These are phyloP conservation scores for Lagodon rhomboides DNA, from an alignment of 2,797 vertebrate genomes.

Conservation along the genomic window DNA sequence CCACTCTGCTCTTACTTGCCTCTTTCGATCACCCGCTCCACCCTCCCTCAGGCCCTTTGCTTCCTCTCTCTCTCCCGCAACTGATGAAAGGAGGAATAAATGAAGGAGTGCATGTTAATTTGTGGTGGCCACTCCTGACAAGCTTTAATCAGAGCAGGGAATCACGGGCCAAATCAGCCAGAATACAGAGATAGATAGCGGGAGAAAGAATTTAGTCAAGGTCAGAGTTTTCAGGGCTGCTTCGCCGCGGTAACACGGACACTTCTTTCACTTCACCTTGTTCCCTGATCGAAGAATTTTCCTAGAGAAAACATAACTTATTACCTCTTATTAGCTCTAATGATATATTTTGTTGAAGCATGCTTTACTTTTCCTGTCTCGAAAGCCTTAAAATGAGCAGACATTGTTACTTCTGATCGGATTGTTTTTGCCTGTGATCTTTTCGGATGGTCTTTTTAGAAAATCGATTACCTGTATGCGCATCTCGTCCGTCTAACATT, in stretches of 20 bases:
- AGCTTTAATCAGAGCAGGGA: slow-evolving; percentile 75
- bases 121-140: slow-evolving; percentile 67
- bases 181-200: slow-evolving; percentile 33
- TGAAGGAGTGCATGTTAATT: slow-evolving; percentile 77
- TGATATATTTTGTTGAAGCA: background rate
- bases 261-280: background rate
- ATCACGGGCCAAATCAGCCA: slow-evolving; percentile 42
- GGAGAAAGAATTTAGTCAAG: slow-evolving; percentile 42
- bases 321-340: background rate
- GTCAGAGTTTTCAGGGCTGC: slow-evolving; percentile 31
- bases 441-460: too few species aligned
- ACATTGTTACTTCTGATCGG: too few species aligned
- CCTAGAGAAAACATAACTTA: background rate
- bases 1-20: slow-evolving; percentile 33
- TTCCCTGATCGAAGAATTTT: background rate
- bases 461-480: too few species aligned
- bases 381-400: too few species aligned
- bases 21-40: slow-evolving; percentile 45
- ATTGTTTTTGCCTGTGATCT: too few species aligned
- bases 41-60: slow-evolving; percentile 50
- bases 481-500: too few species aligned
- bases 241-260: background rate
- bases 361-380: too few species aligned
- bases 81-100: slow-evolving; percentile 79
- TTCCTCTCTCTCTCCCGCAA: slow-evolving; percentile 27